Percentiles rank a stretch among this genome's conserved stretches.
These are phyloP conservation scores for Dolichoris vasculosae DNA, from an alignment of 1,140 invertebrate species.

Conservation along the genomic window DNA sequence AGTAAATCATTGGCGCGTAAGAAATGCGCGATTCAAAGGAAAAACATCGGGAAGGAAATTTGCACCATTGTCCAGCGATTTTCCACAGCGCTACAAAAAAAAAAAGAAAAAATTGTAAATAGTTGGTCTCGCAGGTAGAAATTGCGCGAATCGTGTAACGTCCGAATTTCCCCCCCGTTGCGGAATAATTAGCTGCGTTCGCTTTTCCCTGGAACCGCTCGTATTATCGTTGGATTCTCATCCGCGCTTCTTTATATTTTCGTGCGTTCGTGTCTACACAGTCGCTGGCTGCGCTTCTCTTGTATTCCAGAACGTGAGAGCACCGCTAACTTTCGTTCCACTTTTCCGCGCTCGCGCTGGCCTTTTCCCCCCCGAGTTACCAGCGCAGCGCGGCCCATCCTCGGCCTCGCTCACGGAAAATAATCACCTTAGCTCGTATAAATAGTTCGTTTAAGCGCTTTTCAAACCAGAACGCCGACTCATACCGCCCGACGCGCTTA, in stretches of 20 bases:
- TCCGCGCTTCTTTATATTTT: background rate
- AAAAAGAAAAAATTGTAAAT: too few species aligned
- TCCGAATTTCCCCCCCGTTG: too few species aligned
- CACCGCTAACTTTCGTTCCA: slow-evolving; percentile 49
- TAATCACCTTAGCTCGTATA: background rate
- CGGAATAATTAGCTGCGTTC: too few species aligned
- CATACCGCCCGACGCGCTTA: background rate
- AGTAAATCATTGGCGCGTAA: background rate
- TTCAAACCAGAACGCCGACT: background rate
- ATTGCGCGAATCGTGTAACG: too few species aligned
- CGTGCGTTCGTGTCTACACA: background rate
- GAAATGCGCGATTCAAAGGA: background rate
- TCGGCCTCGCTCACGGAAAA: background rate
- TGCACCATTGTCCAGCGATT: too few species aligned
- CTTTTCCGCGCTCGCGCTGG: slow-evolving; percentile 34
- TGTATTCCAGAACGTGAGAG: slow-evolving; percentile 30
- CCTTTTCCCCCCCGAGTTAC: background rate
- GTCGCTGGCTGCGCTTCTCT: background rate
- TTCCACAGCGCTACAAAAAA: too few species aligned
- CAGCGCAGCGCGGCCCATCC: background rate
- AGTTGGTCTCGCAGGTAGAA: too few species aligned
- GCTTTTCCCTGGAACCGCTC: too few species aligned
- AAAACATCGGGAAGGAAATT: background rate
- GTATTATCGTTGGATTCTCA: too few species aligned
- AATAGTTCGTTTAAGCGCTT: background rate